Percentiles rank a stretch among this genome's conserved stretches.
Conservation (phyloP, 64 coral and sea anemone genomes). For the Trachythela sp. region DNA sequence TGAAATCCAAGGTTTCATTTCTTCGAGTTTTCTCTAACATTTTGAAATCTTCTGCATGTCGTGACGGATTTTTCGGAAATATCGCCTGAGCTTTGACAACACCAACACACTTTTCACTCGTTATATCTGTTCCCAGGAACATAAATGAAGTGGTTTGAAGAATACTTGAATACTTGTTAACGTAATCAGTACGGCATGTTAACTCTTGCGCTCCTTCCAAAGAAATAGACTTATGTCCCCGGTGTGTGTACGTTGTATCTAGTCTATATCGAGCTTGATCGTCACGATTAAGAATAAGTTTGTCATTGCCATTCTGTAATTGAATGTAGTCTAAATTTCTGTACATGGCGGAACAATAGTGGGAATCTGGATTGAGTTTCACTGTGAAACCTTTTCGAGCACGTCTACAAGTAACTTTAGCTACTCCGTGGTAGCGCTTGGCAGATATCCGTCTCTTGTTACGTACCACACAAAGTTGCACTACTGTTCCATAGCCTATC, state of each 20-base stretch:
- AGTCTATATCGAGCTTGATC: conserved; percentile 59
- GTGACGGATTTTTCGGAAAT: conserved; percentile 14
- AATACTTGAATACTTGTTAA: conserved; percentile 34
- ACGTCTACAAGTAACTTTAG: conserved; percentile 48
- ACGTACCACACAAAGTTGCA: conserved; percentile 61
- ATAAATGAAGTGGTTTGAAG: conserved; percentile 27
- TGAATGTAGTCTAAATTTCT: conserved; percentile 34
- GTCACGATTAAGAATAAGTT: conserved; percentile 50
- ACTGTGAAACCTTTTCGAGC: conserved; percentile 62
- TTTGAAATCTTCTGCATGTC: conserved; percentile 26
- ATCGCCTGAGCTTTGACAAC: conserved; percentile 33
- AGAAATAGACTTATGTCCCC: conserved; percentile 31
- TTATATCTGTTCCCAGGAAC: conserved; percentile 28
- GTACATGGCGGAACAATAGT: conserved; percentile 57
- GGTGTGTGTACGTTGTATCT: conserved; percentile 53
- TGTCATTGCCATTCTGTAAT: conserved; percentile 38
- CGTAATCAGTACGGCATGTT: conserved; percentile 58
- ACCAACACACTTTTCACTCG: conserved; percentile 18
- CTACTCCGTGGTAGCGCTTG: conserved; percentile 43
- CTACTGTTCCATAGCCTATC: conserved; percentile 51
- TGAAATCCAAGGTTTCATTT: too few species aligned
- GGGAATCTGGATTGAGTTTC: conserved; percentile 56
- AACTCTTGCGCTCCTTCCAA: conserved; percentile 26
- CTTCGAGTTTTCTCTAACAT: conserved; percentile 32
- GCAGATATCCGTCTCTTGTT: conserved; percentile 49